A percentile compares a stretch with the other conserved stretches of the same genome.
These are phyloP conservation scores for Cynopterus sphinx DNA, from an alignment of 2,797 vertebrate species.

Conservation along the genomic window DNA sequence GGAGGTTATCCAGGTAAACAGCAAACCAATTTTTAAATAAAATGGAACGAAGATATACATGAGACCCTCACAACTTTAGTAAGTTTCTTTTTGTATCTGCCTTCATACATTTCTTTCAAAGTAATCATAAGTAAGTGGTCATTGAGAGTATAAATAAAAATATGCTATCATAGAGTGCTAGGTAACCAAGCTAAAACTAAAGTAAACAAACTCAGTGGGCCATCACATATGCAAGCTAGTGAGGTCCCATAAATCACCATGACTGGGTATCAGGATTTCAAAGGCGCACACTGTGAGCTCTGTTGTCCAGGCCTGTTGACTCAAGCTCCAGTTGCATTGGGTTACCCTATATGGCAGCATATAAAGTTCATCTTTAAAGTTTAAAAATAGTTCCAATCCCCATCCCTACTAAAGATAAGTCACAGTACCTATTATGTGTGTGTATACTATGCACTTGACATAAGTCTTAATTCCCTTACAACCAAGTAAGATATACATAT, in stretches of 20 bases:
- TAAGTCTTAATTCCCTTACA: background rate
- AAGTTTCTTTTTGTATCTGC: background rate
- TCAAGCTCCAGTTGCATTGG: constrained; percentile 69
- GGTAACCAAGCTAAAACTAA: constrained; percentile 72
- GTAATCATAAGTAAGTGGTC: background rate
- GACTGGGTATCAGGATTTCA: constrained; percentile 74
- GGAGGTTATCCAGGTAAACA: background rate
- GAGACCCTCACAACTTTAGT: background rate
- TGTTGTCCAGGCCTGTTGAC: constrained; percentile 71
- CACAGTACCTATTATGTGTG: background rate
- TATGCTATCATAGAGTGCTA: constrained; percentile 55
- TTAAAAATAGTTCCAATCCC: constrained; percentile 72
- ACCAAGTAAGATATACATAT: background rate
- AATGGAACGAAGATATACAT: background rate
- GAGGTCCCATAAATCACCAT: constrained; percentile 77
- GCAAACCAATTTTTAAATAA: background rate
- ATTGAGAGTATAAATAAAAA: constrained; percentile 63
- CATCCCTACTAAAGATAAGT: constrained; percentile 53
- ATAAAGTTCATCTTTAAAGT: constrained; percentile 70
- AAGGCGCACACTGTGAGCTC: constrained; percentile 73
- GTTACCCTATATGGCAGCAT: constrained; percentile 72
- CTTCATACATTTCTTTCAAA: constrained; percentile 45
- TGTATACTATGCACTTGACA: background rate
- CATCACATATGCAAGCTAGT: constrained; percentile 59
- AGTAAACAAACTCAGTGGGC: constrained; percentile 65